Conservation (phyloP, 2,888 invertebrate species). For the Ephialtes manifestator region DNA sequence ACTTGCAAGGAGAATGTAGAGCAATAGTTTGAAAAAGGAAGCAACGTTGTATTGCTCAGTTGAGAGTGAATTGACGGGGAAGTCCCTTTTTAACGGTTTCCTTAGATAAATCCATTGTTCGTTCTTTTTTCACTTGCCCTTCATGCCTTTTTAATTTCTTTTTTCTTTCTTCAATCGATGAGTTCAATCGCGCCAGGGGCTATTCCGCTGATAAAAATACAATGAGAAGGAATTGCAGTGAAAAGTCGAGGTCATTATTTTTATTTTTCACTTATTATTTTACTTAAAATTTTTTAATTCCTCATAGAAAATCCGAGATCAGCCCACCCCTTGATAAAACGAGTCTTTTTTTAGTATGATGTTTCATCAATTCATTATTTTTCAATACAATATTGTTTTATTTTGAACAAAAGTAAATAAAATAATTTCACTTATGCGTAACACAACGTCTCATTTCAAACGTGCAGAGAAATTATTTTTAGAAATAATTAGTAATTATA, state of each 20-base stretch:
- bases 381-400: not conserved
- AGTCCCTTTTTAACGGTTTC: constrained; percentile 43
- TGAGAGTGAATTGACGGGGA: not conserved
- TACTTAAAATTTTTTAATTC: not conserved
- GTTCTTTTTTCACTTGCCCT: constrained; percentile 4
- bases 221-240: constrained; percentile 10
- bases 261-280: constrained; percentile 3
- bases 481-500: not conserved
- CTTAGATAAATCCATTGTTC: constrained; percentile 56
- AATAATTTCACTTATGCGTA: not conserved
- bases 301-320: not conserved
- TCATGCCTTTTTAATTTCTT: not conserved
- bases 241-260: not conserved
- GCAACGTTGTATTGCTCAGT: not conserved
- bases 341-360: not conserved
- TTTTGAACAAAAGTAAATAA: not conserved
- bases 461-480: too few species aligned
- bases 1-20: not conserved
- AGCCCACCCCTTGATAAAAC: too few species aligned
- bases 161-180: constrained; percentile 24
- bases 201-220: constrained; percentile 22
- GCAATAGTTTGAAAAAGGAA: not conserved
- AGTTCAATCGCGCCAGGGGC: not conserved
- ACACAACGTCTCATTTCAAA: too few species aligned
- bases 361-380: not conserved